Conservation (phyloP, 2,113 vertebrate species). For the Gymnorhina tibicen region DNA sequence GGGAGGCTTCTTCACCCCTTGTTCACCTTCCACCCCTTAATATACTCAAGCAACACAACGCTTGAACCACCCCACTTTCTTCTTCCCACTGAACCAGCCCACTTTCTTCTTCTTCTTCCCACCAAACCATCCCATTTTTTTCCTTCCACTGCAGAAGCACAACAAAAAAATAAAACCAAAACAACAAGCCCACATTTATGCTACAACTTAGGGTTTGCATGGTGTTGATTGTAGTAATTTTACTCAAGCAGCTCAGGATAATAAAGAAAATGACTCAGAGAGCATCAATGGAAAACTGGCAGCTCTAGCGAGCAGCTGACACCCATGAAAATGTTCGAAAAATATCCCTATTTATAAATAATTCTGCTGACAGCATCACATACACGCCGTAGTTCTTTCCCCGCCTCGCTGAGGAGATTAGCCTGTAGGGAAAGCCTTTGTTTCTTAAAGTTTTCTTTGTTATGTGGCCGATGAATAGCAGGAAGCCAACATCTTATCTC, state of each 20-base stretch:
- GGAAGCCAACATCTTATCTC: slow-evolving; percentile 34
- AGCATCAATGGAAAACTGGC: slow-evolving; percentile 59
- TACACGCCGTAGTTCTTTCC: background rate
- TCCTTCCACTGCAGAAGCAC: background rate
- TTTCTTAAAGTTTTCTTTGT: slow-evolving; percentile 29
- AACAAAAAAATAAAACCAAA: background rate
- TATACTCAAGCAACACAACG: background rate
- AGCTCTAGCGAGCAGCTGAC: slow-evolving; percentile 56
- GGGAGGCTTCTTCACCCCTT: background rate
- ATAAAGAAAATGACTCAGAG: slow-evolving; percentile 57
- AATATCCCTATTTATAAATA: slow-evolving; percentile 58
- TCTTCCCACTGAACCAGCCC: background rate
- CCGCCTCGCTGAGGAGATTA: background rate
- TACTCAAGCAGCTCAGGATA: slow-evolving; percentile 34
- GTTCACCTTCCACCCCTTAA: background rate
- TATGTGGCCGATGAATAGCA: background rate
- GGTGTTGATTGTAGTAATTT: slow-evolving; percentile 54
- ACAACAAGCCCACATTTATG: background rate
- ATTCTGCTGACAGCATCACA: slow-evolving; percentile 43
- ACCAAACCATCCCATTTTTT: background rate
- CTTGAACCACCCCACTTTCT: background rate
- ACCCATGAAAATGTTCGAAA: slow-evolving; percentile 57
- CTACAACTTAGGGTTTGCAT: slow-evolving; percentile 11
- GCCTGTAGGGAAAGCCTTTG: slow-evolving; percentile 19
- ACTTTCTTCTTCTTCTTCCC: background rate